Evolutionary conservation across 1,140 invertebrate genomes (phyloP).

Genomic region (Penaeus japonicus): DNA sequence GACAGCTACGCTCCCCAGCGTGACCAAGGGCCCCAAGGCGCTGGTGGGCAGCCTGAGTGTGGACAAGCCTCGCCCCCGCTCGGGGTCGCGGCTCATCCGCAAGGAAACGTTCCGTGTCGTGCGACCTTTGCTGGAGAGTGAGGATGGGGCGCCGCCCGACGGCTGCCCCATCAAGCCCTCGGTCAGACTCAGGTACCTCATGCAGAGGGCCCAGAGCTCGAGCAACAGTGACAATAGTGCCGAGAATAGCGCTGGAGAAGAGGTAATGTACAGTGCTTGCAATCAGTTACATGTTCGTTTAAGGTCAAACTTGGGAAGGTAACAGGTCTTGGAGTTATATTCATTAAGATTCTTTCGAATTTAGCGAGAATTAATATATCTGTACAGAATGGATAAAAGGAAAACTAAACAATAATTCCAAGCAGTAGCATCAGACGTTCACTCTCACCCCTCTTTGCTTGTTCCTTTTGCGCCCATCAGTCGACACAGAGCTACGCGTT

Average conservation of each 20-base stretch:
- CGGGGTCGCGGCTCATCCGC: slow-evolving; percentile 44
- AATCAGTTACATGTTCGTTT: not conserved
- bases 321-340: not conserved
- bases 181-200: slow-evolving; percentile 40
- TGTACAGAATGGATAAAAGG: no score
- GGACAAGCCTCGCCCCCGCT: not conserved
- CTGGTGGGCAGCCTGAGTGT: not conserved
- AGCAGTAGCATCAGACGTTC: no score
- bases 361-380: not conserved
- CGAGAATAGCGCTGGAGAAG: slow-evolving; percentile 43
- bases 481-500: no score
- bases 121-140: not conserved
- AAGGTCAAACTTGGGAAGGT: not conserved
- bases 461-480: no score
- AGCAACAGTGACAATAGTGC: slow-evolving; percentile 46
- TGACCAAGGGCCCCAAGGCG: no score
- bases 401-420: no score
- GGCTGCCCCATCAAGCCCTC: slow-evolving; percentile 41
- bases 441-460: no score
- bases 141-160: not conserved
- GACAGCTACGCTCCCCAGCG: not conserved
- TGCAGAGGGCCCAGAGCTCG: slow-evolving; percentile 39
- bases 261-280: not conserved
- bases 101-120: slow-evolving; percentile 44
- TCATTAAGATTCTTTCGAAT: not conserved